These are phyloP conservation scores for Leptoteleia sp. DNA, from an alignment of 1,140 invertebrate genomes.

Conservation along the genomic window DNA sequence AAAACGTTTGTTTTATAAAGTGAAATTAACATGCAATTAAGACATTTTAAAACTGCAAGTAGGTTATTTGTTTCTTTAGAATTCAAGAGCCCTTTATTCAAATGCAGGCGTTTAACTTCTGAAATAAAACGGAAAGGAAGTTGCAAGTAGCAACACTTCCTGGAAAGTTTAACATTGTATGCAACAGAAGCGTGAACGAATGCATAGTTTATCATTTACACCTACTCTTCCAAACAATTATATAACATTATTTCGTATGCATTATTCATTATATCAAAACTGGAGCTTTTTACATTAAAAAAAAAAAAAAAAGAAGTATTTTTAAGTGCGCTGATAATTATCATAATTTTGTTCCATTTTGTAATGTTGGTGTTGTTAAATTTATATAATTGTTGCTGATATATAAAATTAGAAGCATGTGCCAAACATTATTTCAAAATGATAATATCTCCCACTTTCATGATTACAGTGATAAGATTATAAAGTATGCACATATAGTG, in stretches of 20 bases:
- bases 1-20: constrained; percentile 19
- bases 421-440: too few relatives aligned
- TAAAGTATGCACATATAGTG: too few relatives aligned
- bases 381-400: too few relatives aligned
- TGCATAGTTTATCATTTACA: constrained; percentile 45
- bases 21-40: constrained; percentile 34
- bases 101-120: constrained; percentile 7
- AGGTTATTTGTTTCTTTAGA: constrained; percentile 13
- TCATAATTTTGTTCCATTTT: too few relatives aligned
- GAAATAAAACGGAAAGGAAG: constrained; percentile 40
- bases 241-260: constrained; percentile 25
- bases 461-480: too few relatives aligned
- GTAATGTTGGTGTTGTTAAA: too few relatives aligned
- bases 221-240: constrained; percentile 45
- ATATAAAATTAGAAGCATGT: too few relatives aligned
- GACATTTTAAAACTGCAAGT: constrained; percentile 14
- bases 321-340: too few relatives aligned
- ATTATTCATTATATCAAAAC: constrained; percentile 31
- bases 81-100: constrained; percentile 11
- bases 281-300: constrained; percentile 11
- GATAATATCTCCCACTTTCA: too few relatives aligned
- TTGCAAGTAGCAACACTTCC: constrained; percentile 37
- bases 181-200: constrained; percentile 38
- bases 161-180: constrained; percentile 29
- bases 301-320: too few relatives aligned